These are phyloP conservation scores for Lamprotornis superbus DNA, from an alignment of 2,113 vertebrate genomes.

Conservation along the genomic window DNA sequence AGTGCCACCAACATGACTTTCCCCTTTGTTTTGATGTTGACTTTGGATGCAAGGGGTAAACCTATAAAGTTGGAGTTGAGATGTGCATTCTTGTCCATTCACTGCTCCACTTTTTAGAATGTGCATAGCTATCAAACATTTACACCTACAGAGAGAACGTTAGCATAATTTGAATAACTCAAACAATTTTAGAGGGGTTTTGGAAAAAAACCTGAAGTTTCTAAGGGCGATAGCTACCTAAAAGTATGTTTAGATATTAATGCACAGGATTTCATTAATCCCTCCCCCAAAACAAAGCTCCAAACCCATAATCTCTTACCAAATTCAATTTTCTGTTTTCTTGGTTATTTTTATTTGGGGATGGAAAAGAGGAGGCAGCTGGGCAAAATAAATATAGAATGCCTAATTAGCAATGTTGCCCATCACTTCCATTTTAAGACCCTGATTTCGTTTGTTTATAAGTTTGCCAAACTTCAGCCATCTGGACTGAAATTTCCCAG, in stretches of 20 bases:
- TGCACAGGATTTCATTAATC: not conserved
- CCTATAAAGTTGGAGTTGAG: not conserved
- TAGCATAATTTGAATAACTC: not conserved
- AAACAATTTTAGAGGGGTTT: not conserved
- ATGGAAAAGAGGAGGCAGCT: not conserved
- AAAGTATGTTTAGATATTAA: not conserved
- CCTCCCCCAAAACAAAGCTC: not conserved
- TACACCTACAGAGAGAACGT: not conserved
- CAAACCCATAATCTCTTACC: not conserved
- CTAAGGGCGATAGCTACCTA: not conserved
- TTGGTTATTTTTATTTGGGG: not conserved
- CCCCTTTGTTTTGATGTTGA: not conserved
- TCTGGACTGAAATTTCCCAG: constrained; percentile 36
- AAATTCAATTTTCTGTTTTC: not conserved
- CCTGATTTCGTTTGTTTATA: constrained; percentile 7
- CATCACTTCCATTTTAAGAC: constrained; percentile 36
- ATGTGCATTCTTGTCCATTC: too few relatives aligned
- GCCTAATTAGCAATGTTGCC: not conserved
- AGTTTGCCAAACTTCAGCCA: constrained; percentile 46
- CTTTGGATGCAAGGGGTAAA: not conserved
- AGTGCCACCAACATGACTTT: not conserved
- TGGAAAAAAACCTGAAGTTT: not conserved
- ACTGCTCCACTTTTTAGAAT: not conserved
- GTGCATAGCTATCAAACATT: not conserved
- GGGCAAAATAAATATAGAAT: constrained; percentile 34